Evolutionary conservation across 2,888 invertebrate species (phyloP), one percentile per base, ranked within the genome.

Genomic region (Hyposoter dolosus): DNA sequence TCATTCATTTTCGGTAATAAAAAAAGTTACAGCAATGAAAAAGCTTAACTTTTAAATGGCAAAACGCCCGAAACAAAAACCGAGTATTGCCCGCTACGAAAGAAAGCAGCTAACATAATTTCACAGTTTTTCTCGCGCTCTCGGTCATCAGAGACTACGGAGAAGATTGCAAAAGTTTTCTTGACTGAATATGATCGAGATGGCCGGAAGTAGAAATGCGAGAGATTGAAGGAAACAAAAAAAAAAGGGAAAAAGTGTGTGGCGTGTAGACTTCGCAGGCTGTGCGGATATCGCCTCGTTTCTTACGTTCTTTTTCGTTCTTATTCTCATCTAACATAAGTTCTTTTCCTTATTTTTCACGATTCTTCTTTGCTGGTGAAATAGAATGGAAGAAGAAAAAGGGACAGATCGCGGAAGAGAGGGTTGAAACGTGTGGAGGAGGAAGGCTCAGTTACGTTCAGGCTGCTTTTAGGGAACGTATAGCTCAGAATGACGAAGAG

Each of bases 401-500:
- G 23, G 19, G 69, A 60, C 15, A 66, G 66, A 65, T 76, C 19
- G 50, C 35, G 35, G 19, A 65, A 65, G 66, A 68, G 68, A 35
- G 47, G 28, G 74, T 32, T 47, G 79, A 68, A 82, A 50, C 82
- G 77, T 35, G n/a, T 15, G 23, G 47, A 68, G 68, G 50, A 12
- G 12, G 56, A 23, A 56, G 69, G 60, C 77, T 81, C 83, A 63
- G 86, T 83, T 83, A 78, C 79, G 65, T 81, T 69, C 78, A 40
- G 69, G 72, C 75, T 76, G 76, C 69, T 85, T 84, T 75, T 69
- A 78, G 81, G 74, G 75, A 85, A 82, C 83, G 79, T 80, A 53
- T 50, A 75, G 65, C 83, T 77, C 72, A 19, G 53, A 28, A 86
- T 86, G 86, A 86, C 83, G 86, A 81, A 86, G 83, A 78, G 83